Evolutionary conservation across 2,113 vertebrate species (phyloP).

Genomic region (Pampusana beccarii): DNA sequence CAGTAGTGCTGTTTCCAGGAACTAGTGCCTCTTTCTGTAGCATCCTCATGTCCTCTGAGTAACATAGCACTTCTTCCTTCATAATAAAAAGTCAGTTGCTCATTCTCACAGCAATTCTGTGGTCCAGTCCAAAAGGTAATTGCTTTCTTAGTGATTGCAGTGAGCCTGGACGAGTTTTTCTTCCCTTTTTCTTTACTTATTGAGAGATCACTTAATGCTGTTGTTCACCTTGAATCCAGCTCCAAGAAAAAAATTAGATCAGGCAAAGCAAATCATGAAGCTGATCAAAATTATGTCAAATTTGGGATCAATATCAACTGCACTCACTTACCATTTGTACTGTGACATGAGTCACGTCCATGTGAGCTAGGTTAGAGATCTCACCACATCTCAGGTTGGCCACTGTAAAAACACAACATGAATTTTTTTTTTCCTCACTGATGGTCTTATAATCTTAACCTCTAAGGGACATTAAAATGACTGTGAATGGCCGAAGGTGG

Average conservation of each 20-base stretch:
- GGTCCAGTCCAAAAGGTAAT: background rate
- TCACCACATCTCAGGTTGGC: background rate
- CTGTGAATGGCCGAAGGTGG: background rate
- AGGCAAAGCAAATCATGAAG: background rate
- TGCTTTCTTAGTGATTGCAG: background rate
- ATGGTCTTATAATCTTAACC: background rate
- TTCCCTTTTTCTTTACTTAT: background rate
- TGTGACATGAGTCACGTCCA: background rate
- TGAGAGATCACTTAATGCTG: background rate
- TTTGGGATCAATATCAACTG: background rate
- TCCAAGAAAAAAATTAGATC: background rate
- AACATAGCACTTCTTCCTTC: background rate
- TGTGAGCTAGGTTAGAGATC: background rate
- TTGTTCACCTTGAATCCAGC: background rate
- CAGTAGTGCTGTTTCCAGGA: slow-evolving; percentile 13
- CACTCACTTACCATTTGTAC: background rate
- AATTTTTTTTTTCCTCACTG: background rate
- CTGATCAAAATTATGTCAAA: background rate
- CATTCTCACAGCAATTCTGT: background rate
- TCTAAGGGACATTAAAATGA: background rate
- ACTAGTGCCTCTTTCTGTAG: background rate
- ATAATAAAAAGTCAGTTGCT: background rate
- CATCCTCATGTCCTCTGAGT: background rate
- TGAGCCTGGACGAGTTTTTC: background rate
- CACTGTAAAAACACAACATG: background rate